phyloP scores from a whole-genome alignment of 1,140 invertebrate species.

The Sycophila sp. region DNA sequence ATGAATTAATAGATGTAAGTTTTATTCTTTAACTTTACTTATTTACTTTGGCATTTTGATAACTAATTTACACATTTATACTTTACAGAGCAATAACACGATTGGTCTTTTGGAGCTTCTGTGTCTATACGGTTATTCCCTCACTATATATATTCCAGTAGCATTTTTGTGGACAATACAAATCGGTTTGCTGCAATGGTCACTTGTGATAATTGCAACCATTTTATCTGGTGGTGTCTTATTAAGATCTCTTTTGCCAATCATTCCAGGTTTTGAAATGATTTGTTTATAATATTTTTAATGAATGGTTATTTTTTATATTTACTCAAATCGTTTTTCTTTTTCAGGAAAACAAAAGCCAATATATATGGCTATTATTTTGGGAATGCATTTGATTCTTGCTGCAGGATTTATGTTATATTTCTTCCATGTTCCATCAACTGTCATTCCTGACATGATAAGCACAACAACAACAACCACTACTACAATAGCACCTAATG shows the following conservation, averaged over 20 bases:
- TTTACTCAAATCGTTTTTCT: neutral
- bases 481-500: neutral
- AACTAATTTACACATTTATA: conserved; percentile 33
- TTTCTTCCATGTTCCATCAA: conserved; percentile 70
- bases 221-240: conserved; percentile 87
- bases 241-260: conserved; percentile 82
- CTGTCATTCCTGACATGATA: neutral
- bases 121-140: conserved; percentile 95
- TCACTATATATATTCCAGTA: conserved; percentile 93
- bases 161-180: conserved; percentile 93
- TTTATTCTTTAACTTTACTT: neutral
- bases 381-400: conserved; percentile 81
- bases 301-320: too few relatives aligned
- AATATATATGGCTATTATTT: conserved; percentile 74
- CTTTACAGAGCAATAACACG: conserved; percentile 69
- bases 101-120: conserved; percentile 80
- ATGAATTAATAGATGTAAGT: conserved; percentile 65
- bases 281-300: too few relatives aligned
- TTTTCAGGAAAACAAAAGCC: conserved; percentile 66
- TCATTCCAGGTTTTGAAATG: conserved; percentile 71
- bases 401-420: conserved; percentile 87
- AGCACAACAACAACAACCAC: neutral
- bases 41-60: neutral
- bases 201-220: conserved; percentile 82
- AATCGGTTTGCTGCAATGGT: conserved; percentile 87